Evolutionary conservation across 2,888 invertebrate genomes (phyloP).

Genomic region (Lamellibrachia columna): DNA sequence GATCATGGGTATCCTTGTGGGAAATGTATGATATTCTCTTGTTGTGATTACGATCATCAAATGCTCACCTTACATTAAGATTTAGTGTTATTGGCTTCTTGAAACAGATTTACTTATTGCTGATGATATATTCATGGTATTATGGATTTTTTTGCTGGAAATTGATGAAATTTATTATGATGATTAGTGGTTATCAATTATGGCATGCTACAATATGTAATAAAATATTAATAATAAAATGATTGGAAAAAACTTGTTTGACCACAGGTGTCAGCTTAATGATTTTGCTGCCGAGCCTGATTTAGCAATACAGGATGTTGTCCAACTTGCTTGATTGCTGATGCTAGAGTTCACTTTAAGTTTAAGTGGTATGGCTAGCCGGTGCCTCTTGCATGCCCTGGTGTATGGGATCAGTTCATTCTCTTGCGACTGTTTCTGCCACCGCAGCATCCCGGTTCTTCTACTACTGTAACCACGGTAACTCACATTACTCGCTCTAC

Average conservation of each 20-base stretch:
- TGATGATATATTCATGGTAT: not conserved
- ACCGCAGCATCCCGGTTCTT: not conserved
- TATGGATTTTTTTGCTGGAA: not conserved
- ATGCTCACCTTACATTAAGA: not conserved
- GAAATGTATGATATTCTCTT: not conserved
- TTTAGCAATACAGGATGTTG: not conserved
- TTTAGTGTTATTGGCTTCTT: too few species aligned
- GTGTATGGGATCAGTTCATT: not conserved
- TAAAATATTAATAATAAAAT: not conserved
- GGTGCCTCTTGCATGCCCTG: not conserved
- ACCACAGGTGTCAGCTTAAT: not conserved
- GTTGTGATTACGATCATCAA: not conserved
- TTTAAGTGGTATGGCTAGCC: not conserved
- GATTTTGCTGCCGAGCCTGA: not conserved
- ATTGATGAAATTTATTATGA: not conserved
- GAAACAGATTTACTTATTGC: too few species aligned
- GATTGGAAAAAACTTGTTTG: not conserved
- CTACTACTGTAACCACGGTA: conserved; percentile 16
- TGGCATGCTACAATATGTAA: not conserved
- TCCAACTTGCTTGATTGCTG: not conserved
- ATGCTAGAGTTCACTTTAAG: not conserved
- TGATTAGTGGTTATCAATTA: not conserved
- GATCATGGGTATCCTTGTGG: not conserved
- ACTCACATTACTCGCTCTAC: not conserved
- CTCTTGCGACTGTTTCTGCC: conserved; percentile 11